phyloP scores from a whole-genome alignment of 1,140 invertebrate species.

The Heliconius hewitsoni region DNA sequence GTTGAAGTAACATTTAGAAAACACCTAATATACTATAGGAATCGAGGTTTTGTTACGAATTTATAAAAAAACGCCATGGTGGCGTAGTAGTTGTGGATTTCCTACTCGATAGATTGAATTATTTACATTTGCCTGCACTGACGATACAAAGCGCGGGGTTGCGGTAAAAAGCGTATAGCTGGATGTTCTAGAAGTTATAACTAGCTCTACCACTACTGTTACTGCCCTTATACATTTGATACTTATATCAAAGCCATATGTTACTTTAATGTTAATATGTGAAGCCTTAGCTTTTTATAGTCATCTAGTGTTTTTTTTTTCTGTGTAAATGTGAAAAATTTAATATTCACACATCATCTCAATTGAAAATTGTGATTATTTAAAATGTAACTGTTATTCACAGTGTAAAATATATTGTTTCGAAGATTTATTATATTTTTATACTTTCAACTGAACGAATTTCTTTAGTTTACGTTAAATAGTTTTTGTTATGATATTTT shows the following conservation, averaged over 20 bases:
- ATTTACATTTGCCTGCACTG: too few species aligned
- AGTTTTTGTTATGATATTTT: slow-evolving; percentile 53
- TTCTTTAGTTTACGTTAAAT: slow-evolving; percentile 58
- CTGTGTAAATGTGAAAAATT: not conserved
- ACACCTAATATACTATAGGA: not conserved
- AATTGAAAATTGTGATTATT: slow-evolving; percentile 49
- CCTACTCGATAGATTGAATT: too few species aligned
- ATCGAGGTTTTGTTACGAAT: not conserved
- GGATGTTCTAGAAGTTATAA: too few species aligned
- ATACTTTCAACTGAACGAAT: slow-evolving; percentile 55
- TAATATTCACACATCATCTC: slow-evolving; percentile 18
- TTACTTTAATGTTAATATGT: not conserved
- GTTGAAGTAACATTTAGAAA: not conserved
- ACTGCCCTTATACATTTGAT: not conserved
- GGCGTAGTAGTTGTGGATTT: too few species aligned
- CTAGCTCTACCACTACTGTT: not conserved
- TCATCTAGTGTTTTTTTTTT: slow-evolving; percentile 1
- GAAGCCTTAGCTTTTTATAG: slow-evolving; percentile 1
- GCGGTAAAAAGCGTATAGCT: too few species aligned
- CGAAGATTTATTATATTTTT: slow-evolving; percentile 62
- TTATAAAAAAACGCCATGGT: not conserved
- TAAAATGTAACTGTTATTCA: slow-evolving; percentile 58
- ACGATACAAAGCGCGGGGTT: too few species aligned
- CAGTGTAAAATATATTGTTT: slow-evolving; percentile 66
- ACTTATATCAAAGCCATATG: not conserved